Conservation (phyloP, 2,888 invertebrate species). For the Mesoligia furuncula region DNA sequence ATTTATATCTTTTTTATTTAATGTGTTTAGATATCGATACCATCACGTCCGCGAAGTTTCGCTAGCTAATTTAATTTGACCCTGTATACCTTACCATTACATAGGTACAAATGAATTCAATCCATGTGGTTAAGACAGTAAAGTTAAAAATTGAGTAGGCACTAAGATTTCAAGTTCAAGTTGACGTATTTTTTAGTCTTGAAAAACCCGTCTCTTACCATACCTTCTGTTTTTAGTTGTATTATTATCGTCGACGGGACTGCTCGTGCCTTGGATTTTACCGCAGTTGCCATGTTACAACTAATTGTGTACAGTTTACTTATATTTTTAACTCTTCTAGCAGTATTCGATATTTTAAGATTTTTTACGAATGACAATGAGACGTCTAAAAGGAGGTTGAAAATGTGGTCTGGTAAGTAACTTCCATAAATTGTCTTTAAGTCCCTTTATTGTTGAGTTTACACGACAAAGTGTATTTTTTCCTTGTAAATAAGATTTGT, state of each 20-base stretch:
- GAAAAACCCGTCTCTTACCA: slow-evolving; percentile 48
- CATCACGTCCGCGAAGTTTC: too few relatives aligned
- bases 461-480: slow-evolving; percentile 28
- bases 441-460: slow-evolving; percentile 9
- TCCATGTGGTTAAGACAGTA: not conserved
- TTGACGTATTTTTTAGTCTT: slow-evolving; percentile 37
- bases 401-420: slow-evolving; percentile 71
- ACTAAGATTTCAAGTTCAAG: slow-evolving; percentile 48
- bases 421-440: slow-evolving; percentile 11
- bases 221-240: slow-evolving; percentile 58
- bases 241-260: slow-evolving; percentile 41
- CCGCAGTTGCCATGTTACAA: slow-evolving; percentile 70
- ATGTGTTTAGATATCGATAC: too few relatives aligned
- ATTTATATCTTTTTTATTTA: too few relatives aligned
- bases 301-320: slow-evolving; percentile 74
- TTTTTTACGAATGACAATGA: slow-evolving; percentile 69
- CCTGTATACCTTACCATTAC: not conserved
- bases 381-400: slow-evolving; percentile 60
- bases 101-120: not conserved
- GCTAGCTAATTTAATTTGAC: too few relatives aligned
- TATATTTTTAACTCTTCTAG: slow-evolving; percentile 72
- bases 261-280: slow-evolving; percentile 52
- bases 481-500: slow-evolving; percentile 7
- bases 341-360: slow-evolving; percentile 73
- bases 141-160: slow-evolving; percentile 4